Evolutionary conservation across 2,797 vertebrate genomes (phyloP).

Genomic region (Chanos chanos): DNA sequence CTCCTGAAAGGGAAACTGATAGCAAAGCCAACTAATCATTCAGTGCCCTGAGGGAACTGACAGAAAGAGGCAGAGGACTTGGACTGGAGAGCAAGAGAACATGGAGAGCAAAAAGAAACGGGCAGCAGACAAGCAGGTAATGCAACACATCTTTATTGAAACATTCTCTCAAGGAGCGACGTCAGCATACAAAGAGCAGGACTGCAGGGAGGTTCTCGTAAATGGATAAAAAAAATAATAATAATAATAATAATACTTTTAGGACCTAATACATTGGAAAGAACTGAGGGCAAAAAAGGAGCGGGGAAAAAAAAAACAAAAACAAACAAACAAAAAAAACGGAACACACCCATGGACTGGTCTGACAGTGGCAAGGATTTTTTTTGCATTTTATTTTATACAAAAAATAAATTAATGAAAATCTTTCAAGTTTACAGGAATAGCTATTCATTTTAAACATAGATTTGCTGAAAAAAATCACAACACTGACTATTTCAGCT

Average conservation of each 20-base stretch:
- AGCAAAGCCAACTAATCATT: slow-evolving; percentile 12
- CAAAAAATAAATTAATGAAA: slow-evolving; percentile 86
- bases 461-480: slow-evolving; percentile 65
- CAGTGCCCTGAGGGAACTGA: too few relatives aligned
- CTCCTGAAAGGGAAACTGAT: slow-evolving; percentile 15
- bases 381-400: slow-evolving; percentile 82
- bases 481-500: slow-evolving; percentile 69
- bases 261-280: slow-evolving; percentile 35
- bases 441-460: slow-evolving; percentile 75
- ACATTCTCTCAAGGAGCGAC: slow-evolving; percentile 78
- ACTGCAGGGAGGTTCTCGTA: slow-evolving; percentile 43
- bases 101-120: slow-evolving; percentile 29
- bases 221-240: slow-evolving; percentile 30
- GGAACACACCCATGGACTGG: slow-evolving; percentile 58
- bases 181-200: slow-evolving; percentile 72
- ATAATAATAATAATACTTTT: slow-evolving; percentile 21
- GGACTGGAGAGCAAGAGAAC: too few relatives aligned
- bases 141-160: slow-evolving; percentile 84
- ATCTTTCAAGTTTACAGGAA: slow-evolving; percentile 88
- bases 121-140: slow-evolving; percentile 59
- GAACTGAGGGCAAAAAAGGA: slow-evolving; percentile 17
- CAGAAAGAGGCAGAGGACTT: too few relatives aligned
- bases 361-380: slow-evolving; percentile 73
- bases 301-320: slow-evolving; percentile 38
- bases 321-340: slow-evolving; percentile 49